phyloP scores from a whole-genome alignment of 2,113 vertebrate genomes.

The Vireo altiloquus region DNA sequence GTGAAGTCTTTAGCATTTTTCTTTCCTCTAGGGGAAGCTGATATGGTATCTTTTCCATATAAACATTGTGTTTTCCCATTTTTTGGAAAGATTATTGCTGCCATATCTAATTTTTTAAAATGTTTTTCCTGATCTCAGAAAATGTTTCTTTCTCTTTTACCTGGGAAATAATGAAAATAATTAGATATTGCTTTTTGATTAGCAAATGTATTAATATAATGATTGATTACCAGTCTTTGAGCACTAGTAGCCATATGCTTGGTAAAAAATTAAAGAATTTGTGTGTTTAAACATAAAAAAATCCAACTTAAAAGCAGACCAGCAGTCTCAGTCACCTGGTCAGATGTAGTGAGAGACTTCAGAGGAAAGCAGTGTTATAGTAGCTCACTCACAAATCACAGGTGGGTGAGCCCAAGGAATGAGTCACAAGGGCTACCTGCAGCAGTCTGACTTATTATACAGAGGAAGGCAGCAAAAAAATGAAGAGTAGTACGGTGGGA shows the following conservation, averaged over 20 bases:
- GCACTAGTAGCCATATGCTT: background rate
- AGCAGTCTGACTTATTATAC: background rate
- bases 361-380: background rate
- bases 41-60: background rate
- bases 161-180: background rate
- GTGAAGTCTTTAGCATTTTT: background rate
- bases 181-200: background rate
- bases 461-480: background rate
- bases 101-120: background rate
- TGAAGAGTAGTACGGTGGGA: background rate
- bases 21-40: background rate
- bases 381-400: background rate
- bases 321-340: background rate
- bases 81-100: background rate
- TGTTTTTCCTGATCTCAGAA: background rate
- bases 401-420: background rate
- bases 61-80: background rate
- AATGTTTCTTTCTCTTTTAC: background rate
- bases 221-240: background rate
- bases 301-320: background rate
- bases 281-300: background rate
- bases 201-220: background rate
- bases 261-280: background rate
- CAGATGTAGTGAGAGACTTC: background rate
- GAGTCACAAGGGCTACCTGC: constrained; percentile 5